A percentile compares a stretch with the other conserved stretches of the same genome.
Evolutionary conservation across 2,113 vertebrate species (phyloP).

Genomic region (Grus americana): DNA sequence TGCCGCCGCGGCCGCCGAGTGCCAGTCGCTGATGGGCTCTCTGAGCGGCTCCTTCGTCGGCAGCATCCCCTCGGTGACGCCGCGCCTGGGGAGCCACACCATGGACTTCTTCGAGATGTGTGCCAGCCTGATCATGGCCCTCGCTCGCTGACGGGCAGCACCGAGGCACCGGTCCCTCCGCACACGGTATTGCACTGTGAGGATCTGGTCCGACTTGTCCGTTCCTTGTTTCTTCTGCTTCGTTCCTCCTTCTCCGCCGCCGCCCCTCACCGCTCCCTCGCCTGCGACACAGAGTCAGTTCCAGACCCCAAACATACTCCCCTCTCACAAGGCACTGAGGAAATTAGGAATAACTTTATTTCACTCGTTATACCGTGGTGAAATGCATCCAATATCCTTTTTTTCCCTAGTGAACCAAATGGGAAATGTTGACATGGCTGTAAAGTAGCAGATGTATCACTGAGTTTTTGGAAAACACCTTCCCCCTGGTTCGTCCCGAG

Average conservation of each 20-base stretch:
- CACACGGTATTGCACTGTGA: conserved; percentile 46
- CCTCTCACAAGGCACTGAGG: conserved; percentile 8
- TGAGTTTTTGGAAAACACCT: neutral
- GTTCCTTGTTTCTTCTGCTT: neutral
- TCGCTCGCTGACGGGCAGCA: conserved; percentile 84
- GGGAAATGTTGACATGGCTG: neutral
- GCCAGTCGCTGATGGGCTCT: conserved; percentile 83
- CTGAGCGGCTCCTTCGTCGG: conserved; percentile 85
- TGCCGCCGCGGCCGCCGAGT: conserved; percentile 67
- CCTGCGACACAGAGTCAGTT: neutral
- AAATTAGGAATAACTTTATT: neutral
- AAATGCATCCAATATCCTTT: neutral
- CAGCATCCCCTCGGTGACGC: conserved; percentile 74
- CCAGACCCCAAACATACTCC: neutral
- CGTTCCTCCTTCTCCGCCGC: neutral
- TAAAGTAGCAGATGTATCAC: neutral
- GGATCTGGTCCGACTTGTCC: neutral
- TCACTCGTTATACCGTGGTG: neutral
- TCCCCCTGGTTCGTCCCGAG: neutral
- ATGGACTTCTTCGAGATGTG: conserved; percentile 99
- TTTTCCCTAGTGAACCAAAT: neutral
- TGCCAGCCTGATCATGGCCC: conserved; percentile 93
- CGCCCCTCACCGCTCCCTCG: neutral
- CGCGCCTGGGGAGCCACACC: conserved; percentile 93
- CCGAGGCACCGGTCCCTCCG: neutral